Percentiles rank a stretch among this genome's conserved stretches.
phyloP scores from a whole-genome alignment of 1,140 invertebrate genomes.

The Drosophila kanapiae region DNA sequence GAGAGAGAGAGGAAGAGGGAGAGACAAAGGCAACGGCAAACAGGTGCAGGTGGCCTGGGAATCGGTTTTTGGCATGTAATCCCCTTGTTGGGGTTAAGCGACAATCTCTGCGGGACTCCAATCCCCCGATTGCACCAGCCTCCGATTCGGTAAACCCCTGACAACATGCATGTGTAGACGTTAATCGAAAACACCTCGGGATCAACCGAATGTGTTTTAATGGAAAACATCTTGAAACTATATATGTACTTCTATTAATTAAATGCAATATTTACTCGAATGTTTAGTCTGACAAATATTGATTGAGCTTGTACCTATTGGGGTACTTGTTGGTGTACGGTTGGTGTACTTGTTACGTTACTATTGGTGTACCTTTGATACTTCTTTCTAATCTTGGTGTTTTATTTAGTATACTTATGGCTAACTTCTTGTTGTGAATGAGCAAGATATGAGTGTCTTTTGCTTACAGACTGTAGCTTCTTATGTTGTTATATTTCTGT shows the following conservation, averaged over 20 bases:
- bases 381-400: too few species aligned
- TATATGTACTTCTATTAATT: neutral
- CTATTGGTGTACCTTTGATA: too few species aligned
- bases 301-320: neutral
- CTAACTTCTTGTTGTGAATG: too few species aligned
- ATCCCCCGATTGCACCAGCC: slow-evolving; percentile 2
- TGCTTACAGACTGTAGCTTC: too few species aligned
- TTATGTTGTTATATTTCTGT: too few species aligned
- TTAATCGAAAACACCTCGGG: slow-evolving; percentile 28
- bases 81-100: slow-evolving; percentile 39
- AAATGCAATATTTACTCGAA: neutral
- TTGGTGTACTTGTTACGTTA: too few species aligned
- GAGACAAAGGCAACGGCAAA: slow-evolving; percentile 7
- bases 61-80: slow-evolving; percentile 38
- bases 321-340: neutral
- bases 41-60: slow-evolving; percentile 31
- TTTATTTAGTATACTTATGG: too few species aligned
- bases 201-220: neutral
- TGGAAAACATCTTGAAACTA: neutral
- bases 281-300: neutral
- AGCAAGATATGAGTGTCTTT: too few species aligned
- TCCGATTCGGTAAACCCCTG: neutral
- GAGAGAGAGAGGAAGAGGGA: neutral
- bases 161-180: slow-evolving; percentile 14
- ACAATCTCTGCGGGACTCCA: slow-evolving; percentile 37